Evolutionary conservation across 2,888 invertebrate species (phyloP).

Genomic region (Amblyteles armatorius): DNA sequence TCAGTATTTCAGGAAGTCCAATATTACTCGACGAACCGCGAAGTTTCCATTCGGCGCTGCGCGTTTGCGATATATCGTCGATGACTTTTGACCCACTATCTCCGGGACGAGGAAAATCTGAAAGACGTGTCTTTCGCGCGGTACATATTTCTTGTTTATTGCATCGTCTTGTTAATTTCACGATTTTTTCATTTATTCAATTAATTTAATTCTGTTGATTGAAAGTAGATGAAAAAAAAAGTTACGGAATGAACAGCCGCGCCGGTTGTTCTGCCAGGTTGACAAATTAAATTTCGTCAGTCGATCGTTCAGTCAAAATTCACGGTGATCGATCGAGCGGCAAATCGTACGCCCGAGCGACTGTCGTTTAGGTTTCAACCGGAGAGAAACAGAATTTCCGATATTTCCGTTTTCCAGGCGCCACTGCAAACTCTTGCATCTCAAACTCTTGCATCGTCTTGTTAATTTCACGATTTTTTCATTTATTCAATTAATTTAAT

Average conservation of each 20-base stretch:
- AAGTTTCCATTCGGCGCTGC: slow-evolving; percentile 39
- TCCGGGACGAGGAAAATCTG: neutral
- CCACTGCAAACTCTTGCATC: slow-evolving; percentile 12
- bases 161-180: no score
- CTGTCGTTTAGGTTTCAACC: slow-evolving; percentile 38
- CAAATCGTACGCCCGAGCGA: slow-evolving; percentile 48
- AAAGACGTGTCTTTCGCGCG: no score
- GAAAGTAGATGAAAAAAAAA: no score
- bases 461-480: no score
- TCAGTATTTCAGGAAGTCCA: neutral
- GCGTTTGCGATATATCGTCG: neutral
- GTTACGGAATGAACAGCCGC: no score
- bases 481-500: no score
- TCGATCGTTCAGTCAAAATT: slow-evolving; percentile 40
- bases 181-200: no score
- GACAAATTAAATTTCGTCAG: neutral
- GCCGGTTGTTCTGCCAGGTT: neutral
- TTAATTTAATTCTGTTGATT: no score
- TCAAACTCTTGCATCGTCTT: no score
- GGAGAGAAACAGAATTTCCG: slow-evolving; percentile 41
- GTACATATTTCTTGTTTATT: no score
- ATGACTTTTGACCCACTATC: neutral
- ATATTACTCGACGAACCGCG: slow-evolving; percentile 37
- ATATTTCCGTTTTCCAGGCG: slow-evolving; percentile 43
- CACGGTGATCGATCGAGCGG: slow-evolving; percentile 37